Evolutionary conservation across 2,888 invertebrate species (phyloP).

Genomic region (Pandemis heparana): DNA sequence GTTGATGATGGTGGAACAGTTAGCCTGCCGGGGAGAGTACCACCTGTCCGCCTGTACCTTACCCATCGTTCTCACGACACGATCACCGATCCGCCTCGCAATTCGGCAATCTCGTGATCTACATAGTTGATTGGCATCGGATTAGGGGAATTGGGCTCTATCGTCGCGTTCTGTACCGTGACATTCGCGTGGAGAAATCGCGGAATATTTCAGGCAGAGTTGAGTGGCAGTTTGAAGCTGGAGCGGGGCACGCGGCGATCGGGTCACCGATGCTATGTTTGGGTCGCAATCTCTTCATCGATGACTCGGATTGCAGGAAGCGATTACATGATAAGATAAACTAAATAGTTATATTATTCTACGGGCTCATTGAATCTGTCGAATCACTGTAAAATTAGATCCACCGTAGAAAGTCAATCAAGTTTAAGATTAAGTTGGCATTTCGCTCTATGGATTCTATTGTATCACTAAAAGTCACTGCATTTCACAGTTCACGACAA

Average conservation of each 20-base stretch:
- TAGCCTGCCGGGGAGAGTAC: slow-evolving; percentile 79
- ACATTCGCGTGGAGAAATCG: slow-evolving; percentile 78
- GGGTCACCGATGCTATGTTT: slow-evolving; percentile 74
- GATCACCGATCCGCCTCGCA: slow-evolving; percentile 69
- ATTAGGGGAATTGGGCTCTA: slow-evolving; percentile 76
- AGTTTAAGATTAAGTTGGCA: slow-evolving; percentile 52
- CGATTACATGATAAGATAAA: slow-evolving; percentile 71
- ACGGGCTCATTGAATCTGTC: slow-evolving; percentile 67
- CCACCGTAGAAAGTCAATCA: slow-evolving; percentile 82
- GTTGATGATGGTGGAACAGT: slow-evolving; percentile 78
- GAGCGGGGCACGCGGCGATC: slow-evolving; percentile 53
- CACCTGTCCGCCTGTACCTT: slow-evolving; percentile 76
- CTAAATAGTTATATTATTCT: slow-evolving; percentile 75
- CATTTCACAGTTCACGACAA: too few species aligned
- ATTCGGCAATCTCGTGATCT: slow-evolving; percentile 80
- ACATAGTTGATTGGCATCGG: slow-evolving; percentile 82
- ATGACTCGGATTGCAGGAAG: slow-evolving; percentile 57
- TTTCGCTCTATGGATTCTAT: background rate
- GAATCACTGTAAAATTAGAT: slow-evolving; percentile 71
- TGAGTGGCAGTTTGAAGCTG: slow-evolving; percentile 72
- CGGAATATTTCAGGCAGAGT: slow-evolving; percentile 56
- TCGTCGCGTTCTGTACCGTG: slow-evolving; percentile 71
- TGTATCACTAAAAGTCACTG: too few species aligned
- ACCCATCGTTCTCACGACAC: slow-evolving; percentile 80
- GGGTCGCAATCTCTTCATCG: slow-evolving; percentile 67